Base-by-base conservation (phyloP, 64 coral and sea anemone species). In the Dendronephthya gigantea region DNA sequence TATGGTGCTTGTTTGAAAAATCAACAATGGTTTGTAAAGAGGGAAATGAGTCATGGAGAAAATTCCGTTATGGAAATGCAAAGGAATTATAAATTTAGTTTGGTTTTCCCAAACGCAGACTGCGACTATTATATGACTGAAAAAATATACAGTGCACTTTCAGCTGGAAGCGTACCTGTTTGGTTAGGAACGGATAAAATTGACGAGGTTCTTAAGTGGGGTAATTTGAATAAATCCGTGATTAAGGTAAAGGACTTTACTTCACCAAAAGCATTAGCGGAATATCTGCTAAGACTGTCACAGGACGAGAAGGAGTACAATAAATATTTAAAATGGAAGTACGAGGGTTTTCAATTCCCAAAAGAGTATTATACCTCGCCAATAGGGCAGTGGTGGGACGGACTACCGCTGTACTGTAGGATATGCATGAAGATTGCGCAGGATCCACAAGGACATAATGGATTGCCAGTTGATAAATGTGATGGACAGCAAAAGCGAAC, bases 1-100 rank as follows among this genome's bases (percentile, higher is more conserved):
- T 98, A 88, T 28, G 94, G 94, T 38, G 55, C 68, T 4, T 98
- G 94, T 41, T 82, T 98, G 12, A 98, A 88, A 35, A 98, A 98
- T 39, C 86, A 87, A 39, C 84, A 93, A 0, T 89, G 94, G 4
- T 68, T 98, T 10, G 32, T 28, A 33, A 34, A 79, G 0, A 0
- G 7, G 10, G 30, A 16, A 4, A 29, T 9, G 36, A 79, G 22
- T 12, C 34, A 10, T 33, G 10, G 30, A 79, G 5, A 19, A 10
- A 8, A 79, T 14, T 29, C 72, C 15, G 72, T 79, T 2, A 39
- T 12, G 16, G 36, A 79, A 34, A 12, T 79, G 17, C 72, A 79
- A 79, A 13, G 36, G 11, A 55, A 34, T 28, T 84, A 84, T 40
- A 84, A 84, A 35, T 84, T 84, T 84, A 29, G 48, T 4, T 23